phyloP scores from a whole-genome alignment of 2,113 vertebrate genomes.

The Oceanites oceanicus region DNA sequence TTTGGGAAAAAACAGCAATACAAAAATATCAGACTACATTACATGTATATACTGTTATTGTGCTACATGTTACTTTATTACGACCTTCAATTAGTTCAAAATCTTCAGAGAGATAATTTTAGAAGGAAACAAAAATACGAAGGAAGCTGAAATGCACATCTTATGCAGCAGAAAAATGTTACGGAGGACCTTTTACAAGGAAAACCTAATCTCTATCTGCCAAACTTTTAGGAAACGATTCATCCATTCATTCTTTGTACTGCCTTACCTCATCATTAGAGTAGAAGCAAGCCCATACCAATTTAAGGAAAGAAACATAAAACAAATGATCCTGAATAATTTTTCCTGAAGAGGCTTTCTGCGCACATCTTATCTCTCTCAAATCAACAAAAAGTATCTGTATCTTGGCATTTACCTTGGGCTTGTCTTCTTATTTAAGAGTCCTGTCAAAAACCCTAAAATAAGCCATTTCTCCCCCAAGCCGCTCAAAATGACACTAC shows the following conservation, averaged over 20 bases:
- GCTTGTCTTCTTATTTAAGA: not conserved
- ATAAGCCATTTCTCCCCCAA: not conserved
- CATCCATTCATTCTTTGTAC: not conserved
- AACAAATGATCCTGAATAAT: not conserved
- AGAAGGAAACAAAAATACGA: not conserved
- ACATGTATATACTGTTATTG: fast-evolving
- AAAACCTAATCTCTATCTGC: not conserved
- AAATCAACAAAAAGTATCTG: not conserved
- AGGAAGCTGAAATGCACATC: not conserved
- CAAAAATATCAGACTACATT: not conserved
- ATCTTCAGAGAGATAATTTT: not conserved
- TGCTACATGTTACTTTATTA: not conserved
- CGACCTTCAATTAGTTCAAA: not conserved
- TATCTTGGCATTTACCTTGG: not conserved
- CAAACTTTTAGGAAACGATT: not conserved
- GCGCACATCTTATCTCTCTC: not conserved
- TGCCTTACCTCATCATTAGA: not conserved
- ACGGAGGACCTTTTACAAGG: not conserved
- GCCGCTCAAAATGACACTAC: not conserved
- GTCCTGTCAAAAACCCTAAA: not conserved
- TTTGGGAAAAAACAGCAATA: not conserved
- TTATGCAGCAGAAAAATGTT: not conserved
- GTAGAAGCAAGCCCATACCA: not conserved
- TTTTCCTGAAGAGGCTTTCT: not conserved
- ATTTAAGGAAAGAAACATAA: not conserved